Percentiles rank a stretch among this genome's conserved stretches.
Conservation (phyloP, 2,113 vertebrate species). For the Sinocyclocheilus anshuiensis region DNA sequence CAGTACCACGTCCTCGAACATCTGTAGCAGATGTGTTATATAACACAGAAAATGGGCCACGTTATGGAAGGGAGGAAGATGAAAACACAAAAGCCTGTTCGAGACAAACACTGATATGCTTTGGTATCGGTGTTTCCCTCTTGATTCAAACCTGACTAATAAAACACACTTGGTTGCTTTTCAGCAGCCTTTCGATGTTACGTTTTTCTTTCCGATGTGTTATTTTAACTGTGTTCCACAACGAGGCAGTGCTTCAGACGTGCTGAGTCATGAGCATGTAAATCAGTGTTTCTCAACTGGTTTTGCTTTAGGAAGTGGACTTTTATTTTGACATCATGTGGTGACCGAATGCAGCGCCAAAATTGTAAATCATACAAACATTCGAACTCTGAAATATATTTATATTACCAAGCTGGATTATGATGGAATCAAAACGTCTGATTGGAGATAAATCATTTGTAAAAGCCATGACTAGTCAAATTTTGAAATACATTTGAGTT, state of each 20-base stretch:
- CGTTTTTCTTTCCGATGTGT: too few species aligned
- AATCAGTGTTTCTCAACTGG: background rate
- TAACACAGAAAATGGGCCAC: constrained; percentile 55
- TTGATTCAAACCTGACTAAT: background rate
- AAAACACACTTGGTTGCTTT: background rate
- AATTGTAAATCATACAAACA: too few species aligned
- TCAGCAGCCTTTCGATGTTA: background rate
- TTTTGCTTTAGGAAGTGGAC: background rate
- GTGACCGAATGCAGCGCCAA: too few species aligned
- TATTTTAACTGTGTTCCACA: background rate
- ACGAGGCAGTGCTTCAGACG: background rate
- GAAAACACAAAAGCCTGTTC: background rate
- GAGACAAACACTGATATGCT: background rate
- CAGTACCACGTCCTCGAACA: constrained; percentile 43
- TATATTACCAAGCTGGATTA: too few species aligned
- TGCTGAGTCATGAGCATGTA: constrained; percentile 24
- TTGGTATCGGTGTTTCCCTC: background rate
- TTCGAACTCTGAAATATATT: too few species aligned
- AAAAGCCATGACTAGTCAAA: too few species aligned
- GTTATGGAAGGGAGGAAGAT: background rate
- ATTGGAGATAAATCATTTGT: too few species aligned
- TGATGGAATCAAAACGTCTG: too few species aligned
- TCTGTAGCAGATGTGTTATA: constrained; percentile 64
- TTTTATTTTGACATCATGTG: background rate
- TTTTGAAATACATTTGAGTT: too few species aligned